Conservation (phyloP, 1,140 invertebrate species). For the Monochamus saltuarius region DNA sequence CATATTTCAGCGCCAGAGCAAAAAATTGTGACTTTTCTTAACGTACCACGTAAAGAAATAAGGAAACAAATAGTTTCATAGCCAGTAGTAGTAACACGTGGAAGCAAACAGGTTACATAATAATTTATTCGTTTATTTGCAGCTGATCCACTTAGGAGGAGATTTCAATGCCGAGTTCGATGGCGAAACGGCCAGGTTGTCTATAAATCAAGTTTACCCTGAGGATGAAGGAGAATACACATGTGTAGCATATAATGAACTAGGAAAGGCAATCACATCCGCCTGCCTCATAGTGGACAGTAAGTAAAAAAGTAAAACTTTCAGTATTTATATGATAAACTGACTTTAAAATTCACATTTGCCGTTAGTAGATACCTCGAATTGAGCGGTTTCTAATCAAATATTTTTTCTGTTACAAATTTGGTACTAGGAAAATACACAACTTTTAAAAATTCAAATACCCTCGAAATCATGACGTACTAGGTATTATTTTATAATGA, state of each 20-base stretch:
- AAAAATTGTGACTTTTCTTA: neutral
- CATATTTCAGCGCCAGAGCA: too few species aligned
- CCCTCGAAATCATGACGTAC: too few species aligned
- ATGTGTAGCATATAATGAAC: constrained; percentile 77
- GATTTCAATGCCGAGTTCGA: constrained; percentile 70
- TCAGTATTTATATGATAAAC: too few species aligned
- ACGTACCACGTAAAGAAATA: neutral
- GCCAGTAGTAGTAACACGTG: neutral
- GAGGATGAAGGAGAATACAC: constrained; percentile 90
- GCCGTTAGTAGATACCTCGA: too few species aligned
- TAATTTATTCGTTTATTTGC: constrained; percentile 38
- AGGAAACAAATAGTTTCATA: neutral
- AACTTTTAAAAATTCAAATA: too few species aligned
- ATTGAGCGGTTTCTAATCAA: too few species aligned
- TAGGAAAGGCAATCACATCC: constrained; percentile 76
- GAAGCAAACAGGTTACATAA: constrained; percentile 8
- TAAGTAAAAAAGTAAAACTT: constrained; percentile 51
- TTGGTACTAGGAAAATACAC: too few species aligned
- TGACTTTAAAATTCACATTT: too few species aligned
- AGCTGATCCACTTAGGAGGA: constrained; percentile 66
- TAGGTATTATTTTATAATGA: too few species aligned
- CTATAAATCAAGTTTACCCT: constrained; percentile 75
- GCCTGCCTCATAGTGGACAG: constrained; percentile 79
- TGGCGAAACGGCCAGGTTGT: constrained; percentile 66
- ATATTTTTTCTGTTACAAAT: too few species aligned